Base-by-base conservation (phyloP, 2,888 invertebrate genomes). In the Drosophila barbarae region DNA sequence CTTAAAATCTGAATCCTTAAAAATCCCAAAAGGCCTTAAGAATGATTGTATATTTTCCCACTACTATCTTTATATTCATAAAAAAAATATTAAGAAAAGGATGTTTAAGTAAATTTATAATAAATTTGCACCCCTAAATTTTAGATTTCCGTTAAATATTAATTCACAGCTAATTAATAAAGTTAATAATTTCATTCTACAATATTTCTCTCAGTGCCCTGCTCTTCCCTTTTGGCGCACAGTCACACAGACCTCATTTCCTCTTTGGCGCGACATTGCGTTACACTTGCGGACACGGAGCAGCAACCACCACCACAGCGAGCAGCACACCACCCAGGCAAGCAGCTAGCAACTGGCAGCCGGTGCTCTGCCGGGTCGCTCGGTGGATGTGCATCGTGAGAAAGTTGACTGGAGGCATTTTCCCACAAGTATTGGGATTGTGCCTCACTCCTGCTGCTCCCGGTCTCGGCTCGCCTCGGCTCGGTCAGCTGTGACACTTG, bases 351-450 rank as follows among this genome's bases (percentile, higher is more conserved):
- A 18, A 32, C 53, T 32, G 38, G 55, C 76, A 78, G 84, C 77
- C 84, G 84, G 69, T 69, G 68, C 41, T 51, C 51, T 71, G 77
- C 69, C 69, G 66, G 78, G 63, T 74, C 73, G 71, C 41, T 26
- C 42, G 42, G 77, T 75, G 72, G 82, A 89, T 89, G 66, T 77
- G 76, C 84, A 89, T 89, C 89, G 89, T 89, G 89, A 88, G 89
- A 89, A 89, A 89, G 87, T 89, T 87, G 82, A 86, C 87, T 86
- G 80, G 83, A 84, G 81, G 84, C 86, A 89, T 89, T 47, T 47
- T 89, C 89, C 89, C 89, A 89, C 89, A 89, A 81, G 85, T 83
- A 81, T 81, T 85, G 84, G 81, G 59, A 81, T 78, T 78, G 73
- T 54, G 73, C 64, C 67, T 51, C 69, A 47, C 67, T 67, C 53